These are phyloP conservation scores for Anarhynchus alexandrinus DNA, from an alignment of 2,113 vertebrate species.

Conservation along the genomic window DNA sequence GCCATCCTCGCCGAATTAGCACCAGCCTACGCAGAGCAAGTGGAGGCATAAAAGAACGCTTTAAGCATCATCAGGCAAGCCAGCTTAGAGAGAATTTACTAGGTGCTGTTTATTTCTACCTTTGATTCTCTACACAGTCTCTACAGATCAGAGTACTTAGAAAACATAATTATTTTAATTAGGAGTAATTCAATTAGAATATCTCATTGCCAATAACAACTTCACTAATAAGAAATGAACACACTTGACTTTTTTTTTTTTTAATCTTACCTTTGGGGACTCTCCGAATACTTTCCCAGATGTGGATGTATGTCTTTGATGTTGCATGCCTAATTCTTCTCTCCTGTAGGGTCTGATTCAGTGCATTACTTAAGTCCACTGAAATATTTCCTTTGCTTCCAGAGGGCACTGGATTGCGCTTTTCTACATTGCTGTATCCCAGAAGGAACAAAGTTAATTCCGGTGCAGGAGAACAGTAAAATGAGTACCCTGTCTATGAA, in stretches of 20 bases:
- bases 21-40: neutral
- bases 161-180: constrained; percentile 73
- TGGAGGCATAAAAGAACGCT: neutral
- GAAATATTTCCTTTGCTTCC: neutral
- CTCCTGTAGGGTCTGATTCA: neutral
- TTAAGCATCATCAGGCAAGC: constrained; percentile 16
- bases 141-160: constrained; percentile 65
- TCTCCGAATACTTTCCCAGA: constrained; percentile 24
- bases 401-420: neutral
- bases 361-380: neutral
- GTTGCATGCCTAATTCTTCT: constrained; percentile 5
- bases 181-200: constrained; percentile 69
- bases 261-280: constrained; percentile 58
- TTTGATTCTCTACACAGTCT: constrained; percentile 59
- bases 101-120: constrained; percentile 58
- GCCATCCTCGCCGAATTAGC: neutral
- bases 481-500: neutral
- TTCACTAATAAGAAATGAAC: constrained; percentile 66
- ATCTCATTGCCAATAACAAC: constrained; percentile 67
- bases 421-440: neutral
- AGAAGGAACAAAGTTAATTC: neutral
- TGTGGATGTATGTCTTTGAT: constrained; percentile 29
- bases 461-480: neutral
- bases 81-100: constrained; percentile 50
- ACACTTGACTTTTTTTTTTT: constrained; percentile 42